phyloP scores from a whole-genome alignment of 1,140 invertebrate genomes.

The Oryzaephilus surinamensis region DNA sequence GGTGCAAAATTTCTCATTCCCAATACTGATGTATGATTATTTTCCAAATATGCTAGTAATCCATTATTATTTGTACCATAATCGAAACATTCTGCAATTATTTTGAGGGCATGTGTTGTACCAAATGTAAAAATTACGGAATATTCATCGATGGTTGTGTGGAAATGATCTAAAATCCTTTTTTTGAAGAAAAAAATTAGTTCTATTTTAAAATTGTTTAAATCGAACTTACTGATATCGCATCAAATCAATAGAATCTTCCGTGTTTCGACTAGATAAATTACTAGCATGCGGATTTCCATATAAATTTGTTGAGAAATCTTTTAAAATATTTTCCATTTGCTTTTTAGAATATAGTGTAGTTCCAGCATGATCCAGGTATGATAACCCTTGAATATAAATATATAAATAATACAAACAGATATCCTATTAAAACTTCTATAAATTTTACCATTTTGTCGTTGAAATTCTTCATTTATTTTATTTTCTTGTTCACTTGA shows the following conservation, averaged over 20 bases:
- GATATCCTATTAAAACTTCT: too few species aligned
- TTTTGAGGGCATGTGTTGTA: constrained; percentile 72
- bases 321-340: constrained; percentile 51
- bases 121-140: constrained; percentile 85
- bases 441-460: too few species aligned
- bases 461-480: too few species aligned
- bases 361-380: constrained; percentile 85
- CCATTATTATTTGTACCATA: constrained; percentile 37
- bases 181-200: constrained; percentile 14
- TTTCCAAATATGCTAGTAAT: constrained; percentile 69
- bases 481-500: constrained; percentile 15
- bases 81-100: constrained; percentile 71
- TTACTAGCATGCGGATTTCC: constrained; percentile 79
- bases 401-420: too few species aligned
- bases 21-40: constrained; percentile 92
- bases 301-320: constrained; percentile 61
- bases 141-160: constrained; percentile 71
- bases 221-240: constrained; percentile 52
- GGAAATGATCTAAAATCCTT: constrained; percentile 76
- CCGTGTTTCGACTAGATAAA: constrained; percentile 57
- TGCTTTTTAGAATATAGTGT: constrained; percentile 71
- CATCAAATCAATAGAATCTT: constrained; percentile 70
- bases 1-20: constrained; percentile 59
- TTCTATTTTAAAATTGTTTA: neutral
- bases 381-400: constrained; percentile 59